These are phyloP conservation scores for Resseliella maxima DNA, from an alignment of 2,888 invertebrate species.

Conservation along the genomic window DNA sequence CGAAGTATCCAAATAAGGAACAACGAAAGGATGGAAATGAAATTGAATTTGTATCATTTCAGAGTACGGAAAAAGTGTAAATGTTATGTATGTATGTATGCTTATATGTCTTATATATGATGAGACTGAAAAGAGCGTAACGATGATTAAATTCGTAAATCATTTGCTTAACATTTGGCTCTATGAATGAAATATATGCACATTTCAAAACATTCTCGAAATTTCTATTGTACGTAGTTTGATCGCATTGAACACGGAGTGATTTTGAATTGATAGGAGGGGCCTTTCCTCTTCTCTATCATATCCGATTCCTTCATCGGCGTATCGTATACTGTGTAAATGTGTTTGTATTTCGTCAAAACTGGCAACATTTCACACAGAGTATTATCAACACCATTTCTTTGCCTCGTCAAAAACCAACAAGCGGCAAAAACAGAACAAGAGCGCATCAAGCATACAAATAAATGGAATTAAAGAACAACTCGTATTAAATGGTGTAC, in stretches of 20 bases:
- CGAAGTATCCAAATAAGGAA: background rate
- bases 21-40: conserved; percentile 6
- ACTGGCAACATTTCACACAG: conserved; percentile 14
- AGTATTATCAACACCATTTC: conserved; percentile 54
- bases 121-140: background rate
- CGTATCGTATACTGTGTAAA: background rate
- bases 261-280: conserved; percentile 41
- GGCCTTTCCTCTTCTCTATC: conserved; percentile 44
- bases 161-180: conserved; percentile 53
- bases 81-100: background rate
- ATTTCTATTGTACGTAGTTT: conserved; percentile 19
- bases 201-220: conserved; percentile 16
- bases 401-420: conserved; percentile 54
- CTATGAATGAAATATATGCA: conserved; percentile 51
- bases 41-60: conserved; percentile 53
- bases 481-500: background rate
- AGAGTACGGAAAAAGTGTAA: background rate
- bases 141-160: conserved; percentile 55
- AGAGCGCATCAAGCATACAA: background rate
- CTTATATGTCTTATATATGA: background rate
- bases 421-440: conserved; percentile 14
- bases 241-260: conserved; percentile 2
- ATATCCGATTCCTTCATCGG: conserved; percentile 21
- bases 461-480: conserved; percentile 39
- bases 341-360: conserved; percentile 53